phyloP scores from a whole-genome alignment of 2,113 vertebrate genomes.

The Grammomys dolichurus region DNA sequence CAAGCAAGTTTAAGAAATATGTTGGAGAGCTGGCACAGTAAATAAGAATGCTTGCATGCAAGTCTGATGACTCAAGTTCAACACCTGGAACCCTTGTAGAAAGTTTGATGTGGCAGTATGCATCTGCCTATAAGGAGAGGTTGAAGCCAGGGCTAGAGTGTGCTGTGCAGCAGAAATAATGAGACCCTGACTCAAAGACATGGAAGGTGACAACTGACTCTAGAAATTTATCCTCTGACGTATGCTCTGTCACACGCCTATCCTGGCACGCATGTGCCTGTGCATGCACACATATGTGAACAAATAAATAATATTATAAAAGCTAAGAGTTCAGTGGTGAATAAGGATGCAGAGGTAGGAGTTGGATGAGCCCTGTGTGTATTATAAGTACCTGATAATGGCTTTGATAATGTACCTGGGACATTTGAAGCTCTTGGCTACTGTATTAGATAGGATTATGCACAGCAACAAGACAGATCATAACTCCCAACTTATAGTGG shows the following conservation, averaged over 20 bases:
- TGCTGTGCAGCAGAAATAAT: neutral
- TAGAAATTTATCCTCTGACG: neutral
- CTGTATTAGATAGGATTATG: neutral
- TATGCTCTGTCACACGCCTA: neutral
- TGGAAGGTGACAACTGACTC: neutral
- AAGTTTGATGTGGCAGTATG: neutral
- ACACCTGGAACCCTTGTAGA: too few relatives aligned
- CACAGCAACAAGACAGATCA: neutral
- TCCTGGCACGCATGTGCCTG: neutral
- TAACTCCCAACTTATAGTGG: neutral
- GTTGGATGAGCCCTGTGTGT: neutral
- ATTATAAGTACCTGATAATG: slow-evolving; percentile 4
- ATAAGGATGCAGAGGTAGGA: neutral
- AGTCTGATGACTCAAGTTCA: neutral
- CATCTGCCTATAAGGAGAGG: neutral
- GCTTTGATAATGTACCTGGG: neutral
- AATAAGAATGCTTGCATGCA: neutral
- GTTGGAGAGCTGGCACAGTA: neutral
- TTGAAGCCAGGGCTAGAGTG: neutral
- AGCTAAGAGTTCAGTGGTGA: neutral
- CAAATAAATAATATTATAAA: neutral
- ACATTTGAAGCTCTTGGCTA: neutral
- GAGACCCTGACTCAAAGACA: neutral
- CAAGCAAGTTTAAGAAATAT: neutral
- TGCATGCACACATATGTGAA: neutral